Percentiles rank a stretch among this genome's conserved stretches.
Evolutionary conservation across 2,113 vertebrate species (phyloP).

Genomic region (Lophochroa leadbeateri): DNA sequence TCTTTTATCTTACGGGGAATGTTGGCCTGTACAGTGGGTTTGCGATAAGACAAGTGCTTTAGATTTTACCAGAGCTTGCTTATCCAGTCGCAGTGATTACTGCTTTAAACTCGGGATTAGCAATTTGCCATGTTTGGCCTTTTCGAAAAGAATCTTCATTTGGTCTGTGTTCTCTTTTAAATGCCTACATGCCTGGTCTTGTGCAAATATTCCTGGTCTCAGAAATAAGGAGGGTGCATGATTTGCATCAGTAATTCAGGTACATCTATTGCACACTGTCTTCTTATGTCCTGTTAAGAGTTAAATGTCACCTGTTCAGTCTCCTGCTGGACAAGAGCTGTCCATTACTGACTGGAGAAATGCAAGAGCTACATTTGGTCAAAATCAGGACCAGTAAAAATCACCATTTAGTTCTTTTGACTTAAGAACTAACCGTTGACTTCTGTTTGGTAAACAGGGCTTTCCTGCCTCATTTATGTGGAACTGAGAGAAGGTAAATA

Average conservation of each 20-base stretch:
- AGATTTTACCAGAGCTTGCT: not conserved
- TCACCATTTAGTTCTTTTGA: not conserved
- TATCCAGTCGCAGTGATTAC: not conserved
- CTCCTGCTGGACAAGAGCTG: not conserved
- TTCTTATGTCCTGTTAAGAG: not conserved
- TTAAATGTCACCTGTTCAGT: not conserved
- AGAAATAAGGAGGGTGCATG: not conserved
- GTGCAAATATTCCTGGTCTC: not conserved
- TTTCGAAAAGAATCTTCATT: not conserved
- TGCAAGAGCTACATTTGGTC: not conserved
- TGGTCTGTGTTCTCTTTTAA: not conserved
- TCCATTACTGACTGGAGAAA: not conserved
- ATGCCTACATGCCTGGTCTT: not conserved
- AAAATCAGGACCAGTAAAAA: not conserved
- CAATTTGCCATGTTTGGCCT: not conserved
- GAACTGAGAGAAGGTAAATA: slow-evolving; percentile 68
- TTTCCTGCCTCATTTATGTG: slow-evolving; percentile 64
- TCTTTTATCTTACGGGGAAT: not conserved
- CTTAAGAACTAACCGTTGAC: slow-evolving; percentile 30
- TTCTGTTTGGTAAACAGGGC: slow-evolving; percentile 64
- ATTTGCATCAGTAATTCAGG: rapidly evolving
- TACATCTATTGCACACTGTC: rapidly evolving
- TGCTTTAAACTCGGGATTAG: not conserved
- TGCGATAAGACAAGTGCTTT: not conserved
- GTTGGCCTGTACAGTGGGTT: not conserved